Evolutionary conservation across 2,888 invertebrate species (phyloP).

Genomic region (Cecidostiba fungosa): DNA sequence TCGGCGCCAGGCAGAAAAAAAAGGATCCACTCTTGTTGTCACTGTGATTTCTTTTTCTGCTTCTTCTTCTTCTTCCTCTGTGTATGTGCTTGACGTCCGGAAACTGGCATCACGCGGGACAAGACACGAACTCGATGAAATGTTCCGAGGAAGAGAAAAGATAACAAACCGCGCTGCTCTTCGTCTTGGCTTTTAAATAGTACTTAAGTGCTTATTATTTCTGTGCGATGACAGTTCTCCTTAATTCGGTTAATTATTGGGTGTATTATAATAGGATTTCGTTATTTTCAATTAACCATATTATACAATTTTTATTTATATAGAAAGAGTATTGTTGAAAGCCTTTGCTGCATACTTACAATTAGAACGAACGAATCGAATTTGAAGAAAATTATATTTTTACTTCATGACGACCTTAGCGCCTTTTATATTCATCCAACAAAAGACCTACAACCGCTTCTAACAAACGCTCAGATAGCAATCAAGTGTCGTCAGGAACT

Average conservation of each 20-base stretch:
- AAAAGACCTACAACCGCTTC: conserved; percentile 55
- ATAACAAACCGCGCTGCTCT: conserved; percentile 51
- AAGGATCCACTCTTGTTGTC: conserved; percentile 52
- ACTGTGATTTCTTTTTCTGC: conserved; percentile 36
- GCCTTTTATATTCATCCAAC: background rate
- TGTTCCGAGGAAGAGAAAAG: conserved; percentile 46
- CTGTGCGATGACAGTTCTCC: conserved; percentile 35
- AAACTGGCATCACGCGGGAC: conserved; percentile 54
- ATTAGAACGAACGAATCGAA: too few species aligned
- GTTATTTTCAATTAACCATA: background rate
- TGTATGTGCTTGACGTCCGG: conserved; percentile 52
- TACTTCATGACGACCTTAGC: too few species aligned
- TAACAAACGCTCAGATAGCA: conserved; percentile 63
- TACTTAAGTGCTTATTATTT: conserved; percentile 59
- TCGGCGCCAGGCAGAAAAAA: conserved; percentile 57
- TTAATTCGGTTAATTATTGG: conserved; percentile 47
- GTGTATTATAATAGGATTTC: conserved; percentile 24
- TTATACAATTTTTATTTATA: too few species aligned
- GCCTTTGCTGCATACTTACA: too few species aligned
- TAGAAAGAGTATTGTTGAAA: background rate
- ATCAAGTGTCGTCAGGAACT: background rate
- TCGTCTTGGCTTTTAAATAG: conserved; percentile 55
- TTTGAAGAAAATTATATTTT: too few species aligned
- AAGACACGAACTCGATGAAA: conserved; percentile 44
- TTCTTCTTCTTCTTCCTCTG: background rate